These are phyloP conservation scores for Tipula confusa DNA, from an alignment of 2,888 invertebrate genomes.

Conservation along the genomic window DNA sequence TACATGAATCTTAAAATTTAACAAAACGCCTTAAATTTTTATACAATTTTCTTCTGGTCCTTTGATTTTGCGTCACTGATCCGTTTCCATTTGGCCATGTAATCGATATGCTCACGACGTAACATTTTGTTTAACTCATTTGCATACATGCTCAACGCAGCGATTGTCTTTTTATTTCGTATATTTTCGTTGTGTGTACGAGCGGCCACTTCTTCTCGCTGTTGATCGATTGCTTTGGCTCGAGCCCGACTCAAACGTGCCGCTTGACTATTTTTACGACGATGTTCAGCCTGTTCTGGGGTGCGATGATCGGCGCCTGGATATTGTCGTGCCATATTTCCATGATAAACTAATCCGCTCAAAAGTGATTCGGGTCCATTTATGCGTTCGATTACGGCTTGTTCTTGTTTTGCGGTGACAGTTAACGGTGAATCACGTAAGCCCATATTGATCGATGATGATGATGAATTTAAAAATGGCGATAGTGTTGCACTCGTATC, in stretches of 20 bases:
- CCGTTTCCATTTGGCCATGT: not conserved
- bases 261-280: conserved; percentile 13
- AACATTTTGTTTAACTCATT: not conserved
- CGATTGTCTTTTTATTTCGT: not conserved
- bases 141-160: not conserved
- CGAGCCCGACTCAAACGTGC: not conserved
- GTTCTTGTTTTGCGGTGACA: not conserved
- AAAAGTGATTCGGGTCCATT: not conserved
- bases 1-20: too few species aligned
- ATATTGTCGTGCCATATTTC: not conserved
- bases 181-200: not conserved
- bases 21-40: too few species aligned
- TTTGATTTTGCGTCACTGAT: not conserved
- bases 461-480: not conserved
- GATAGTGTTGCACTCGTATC: not conserved
- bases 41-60: too few species aligned
- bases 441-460: not conserved
- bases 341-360: not conserved
- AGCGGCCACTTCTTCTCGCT: not conserved
- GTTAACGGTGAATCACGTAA: not conserved
- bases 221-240: not conserved
- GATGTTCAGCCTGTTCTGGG: not conserved
- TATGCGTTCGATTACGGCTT: not conserved
- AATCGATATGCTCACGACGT: not conserved
- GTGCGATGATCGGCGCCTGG: not conserved